Conservation (phyloP, 1,140 invertebrate genomes). For the Listronotus oregonensis region DNA sequence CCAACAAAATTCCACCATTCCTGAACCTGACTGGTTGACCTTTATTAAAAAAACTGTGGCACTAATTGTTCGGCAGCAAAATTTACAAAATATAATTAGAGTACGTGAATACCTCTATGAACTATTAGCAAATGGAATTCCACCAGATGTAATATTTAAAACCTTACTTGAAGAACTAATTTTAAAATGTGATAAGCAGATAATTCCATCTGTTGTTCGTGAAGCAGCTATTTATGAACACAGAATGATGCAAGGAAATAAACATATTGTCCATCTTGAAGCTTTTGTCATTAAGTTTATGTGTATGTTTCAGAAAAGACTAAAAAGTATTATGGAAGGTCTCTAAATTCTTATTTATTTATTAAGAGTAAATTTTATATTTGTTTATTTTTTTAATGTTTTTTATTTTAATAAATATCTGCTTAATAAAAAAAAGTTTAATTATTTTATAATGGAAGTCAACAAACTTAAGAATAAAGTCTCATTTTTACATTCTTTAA, state of each 20-base stretch:
- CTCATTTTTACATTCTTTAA: too few species aligned
- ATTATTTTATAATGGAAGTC: too few species aligned
- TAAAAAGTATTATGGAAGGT: slow-evolving; percentile 17
- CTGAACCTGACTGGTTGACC: slow-evolving; percentile 91
- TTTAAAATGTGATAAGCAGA: slow-evolving; percentile 85
- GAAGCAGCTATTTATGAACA: slow-evolving; percentile 90
- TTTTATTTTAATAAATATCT: too few species aligned
- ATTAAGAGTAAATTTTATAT: background rate
- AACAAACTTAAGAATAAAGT: too few species aligned
- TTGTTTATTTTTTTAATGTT: too few species aligned
- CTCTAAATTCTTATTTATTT: background rate
- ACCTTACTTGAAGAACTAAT: slow-evolving; percentile 84
- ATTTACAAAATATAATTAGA: slow-evolving; percentile 80
- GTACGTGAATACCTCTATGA: slow-evolving; percentile 91
- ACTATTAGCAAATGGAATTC: slow-evolving; percentile 91
- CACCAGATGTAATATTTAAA: slow-evolving; percentile 91
- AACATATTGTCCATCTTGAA: slow-evolving; percentile 96
- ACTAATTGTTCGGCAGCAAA: slow-evolving; percentile 88
- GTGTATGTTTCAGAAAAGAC: slow-evolving; percentile 72
- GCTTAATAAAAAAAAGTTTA: too few species aligned
- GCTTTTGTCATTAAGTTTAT: slow-evolving; percentile 97
- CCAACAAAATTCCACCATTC: slow-evolving; percentile 78
- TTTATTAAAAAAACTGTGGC: slow-evolving; percentile 87
- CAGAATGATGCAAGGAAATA: slow-evolving; percentile 85
- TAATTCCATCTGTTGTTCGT: slow-evolving; percentile 84